Base-by-base conservation (phyloP, 2,888 invertebrate genomes). In the Yponomeuta malinellus region DNA sequence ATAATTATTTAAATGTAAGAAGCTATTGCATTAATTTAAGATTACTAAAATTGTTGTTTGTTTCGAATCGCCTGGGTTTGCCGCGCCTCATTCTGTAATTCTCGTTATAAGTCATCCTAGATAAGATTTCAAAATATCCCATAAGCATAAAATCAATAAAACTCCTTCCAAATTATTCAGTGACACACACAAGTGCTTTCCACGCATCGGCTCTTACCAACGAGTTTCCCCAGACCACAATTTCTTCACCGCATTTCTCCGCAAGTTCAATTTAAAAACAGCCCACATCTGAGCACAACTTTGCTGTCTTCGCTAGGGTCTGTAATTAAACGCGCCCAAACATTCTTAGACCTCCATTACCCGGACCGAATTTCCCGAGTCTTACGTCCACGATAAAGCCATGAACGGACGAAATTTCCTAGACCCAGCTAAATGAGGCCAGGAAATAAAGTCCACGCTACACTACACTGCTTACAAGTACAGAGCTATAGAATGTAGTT, bases 291-390 rank as follows among this genome's bases (percentile, higher is more conserved):
- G 5, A 59, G 15, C 12, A 3, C 10, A 15, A 43, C 37, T 67
- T 66, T 29, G 31, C 65, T 65, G 68, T 23, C 23, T 52, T 52
- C 68, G 31, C 68, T 23, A 68, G 48, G 52, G 68, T 68, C 33
- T 3, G 68, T 68, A 68, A 68, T 68, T 68, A 68, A 68, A 68
- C 52, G 68, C 77, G 79, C 78, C 78, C 81, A 81, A 81, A 83
- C 63, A 85, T 85, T 85, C 83, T 79, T 80, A 81, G 80, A 73
- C 78, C 76, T 81, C 82, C 83, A 81, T 84, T 85, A 87, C 81
- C 75, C 78, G 81, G 82, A 83, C 82, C 74, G 74, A 72, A 75
- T 74, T 77, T 77, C 76, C 78, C 78, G 75, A 76, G 79, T 79
- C 80, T 78, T 79, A 77, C 76, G 69, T 70, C 68, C 31, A 63